Percentiles rank a stretch among this genome's conserved stretches.
Evolutionary conservation across 1,140 invertebrate species (phyloP).

Genomic region (Luehdorfia chinensis): DNA sequence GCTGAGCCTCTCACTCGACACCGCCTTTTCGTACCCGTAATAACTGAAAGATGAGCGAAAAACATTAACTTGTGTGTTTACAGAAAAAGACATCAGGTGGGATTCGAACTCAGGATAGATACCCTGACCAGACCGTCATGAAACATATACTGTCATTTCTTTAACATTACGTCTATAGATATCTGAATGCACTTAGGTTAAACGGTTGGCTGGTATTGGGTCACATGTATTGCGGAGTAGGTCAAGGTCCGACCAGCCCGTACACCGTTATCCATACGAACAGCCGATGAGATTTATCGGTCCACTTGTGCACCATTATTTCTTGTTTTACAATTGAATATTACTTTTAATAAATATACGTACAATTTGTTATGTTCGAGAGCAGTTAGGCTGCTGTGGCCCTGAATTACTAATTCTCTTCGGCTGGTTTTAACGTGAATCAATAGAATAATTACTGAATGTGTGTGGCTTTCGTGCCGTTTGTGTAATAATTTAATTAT

Average conservation of each 20-base stretch:
- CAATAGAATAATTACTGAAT: slow-evolving; percentile 11
- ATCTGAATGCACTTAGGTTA: not conserved
- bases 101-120: too few species aligned
- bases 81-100: too few species aligned
- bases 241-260: slow-evolving; percentile 38
- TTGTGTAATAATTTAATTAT: slow-evolving; percentile 12
- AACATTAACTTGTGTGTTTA: too few species aligned
- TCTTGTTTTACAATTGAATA: slow-evolving; percentile 44
- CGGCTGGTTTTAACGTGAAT: slow-evolving; percentile 14
- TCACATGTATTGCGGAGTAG: slow-evolving; percentile 31
- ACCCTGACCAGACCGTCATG: too few species aligned
- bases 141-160: too few species aligned
- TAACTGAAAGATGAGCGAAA: too few species aligned
- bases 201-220: slow-evolving; percentile 26
- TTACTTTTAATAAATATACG: slow-evolving; percentile 37
- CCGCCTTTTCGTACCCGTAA: too few species aligned
- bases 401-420: slow-evolving; percentile 42
- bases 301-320: slow-evolving; percentile 31
- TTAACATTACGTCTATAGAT: not conserved
- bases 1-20: too few species aligned
- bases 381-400: slow-evolving; percentile 13
- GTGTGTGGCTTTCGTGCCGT: slow-evolving; percentile 2
- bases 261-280: slow-evolving; percentile 23
- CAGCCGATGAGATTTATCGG: slow-evolving; percentile 47
- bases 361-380: slow-evolving; percentile 8